Evolutionary conservation across 30 jellyfish, hydroid and myxozoan genomes (phyloP).

Genomic region (Cassiopea andromeda): DNA sequence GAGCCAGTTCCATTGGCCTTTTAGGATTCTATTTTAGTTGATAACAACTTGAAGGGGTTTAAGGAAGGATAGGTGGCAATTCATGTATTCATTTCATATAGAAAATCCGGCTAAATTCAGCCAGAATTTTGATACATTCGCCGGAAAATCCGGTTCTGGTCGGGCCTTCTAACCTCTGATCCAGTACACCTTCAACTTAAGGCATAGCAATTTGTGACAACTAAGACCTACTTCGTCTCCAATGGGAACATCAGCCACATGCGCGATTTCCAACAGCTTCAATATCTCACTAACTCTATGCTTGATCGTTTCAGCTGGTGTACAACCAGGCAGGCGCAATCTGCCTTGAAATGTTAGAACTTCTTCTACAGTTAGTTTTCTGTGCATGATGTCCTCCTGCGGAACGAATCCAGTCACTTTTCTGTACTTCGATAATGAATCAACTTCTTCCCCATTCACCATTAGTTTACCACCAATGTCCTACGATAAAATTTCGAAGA

Average conservation of each 20-base stretch:
- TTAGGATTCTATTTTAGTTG: too few species aligned
- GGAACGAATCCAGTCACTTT: constrained; percentile 76
- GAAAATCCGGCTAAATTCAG: too few species aligned
- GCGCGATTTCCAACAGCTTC: constrained; percentile 60
- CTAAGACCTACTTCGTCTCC: constrained; percentile 60
- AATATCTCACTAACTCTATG: constrained; percentile 41
- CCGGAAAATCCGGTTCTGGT: too few species aligned
- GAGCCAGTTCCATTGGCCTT: too few species aligned
- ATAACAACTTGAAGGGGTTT: too few species aligned
- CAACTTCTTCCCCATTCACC: constrained; percentile 53
- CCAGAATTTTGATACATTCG: too few species aligned
- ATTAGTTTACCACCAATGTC: constrained; percentile 44
- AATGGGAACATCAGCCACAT: constrained; percentile 47
- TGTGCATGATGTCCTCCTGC: constrained; percentile 81
- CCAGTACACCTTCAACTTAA: too few species aligned
- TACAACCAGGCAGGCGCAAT: constrained; percentile 67
- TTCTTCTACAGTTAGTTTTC: constrained; percentile 68
- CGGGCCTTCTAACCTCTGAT: too few species aligned
- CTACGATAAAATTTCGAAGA: neutral
- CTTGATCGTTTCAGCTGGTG: constrained; percentile 8
- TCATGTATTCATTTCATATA: too few species aligned
- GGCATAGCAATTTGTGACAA: neutral
- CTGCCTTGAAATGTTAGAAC: constrained; percentile 68
- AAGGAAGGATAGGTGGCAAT: too few species aligned
- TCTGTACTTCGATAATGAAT: constrained; percentile 45